Evolutionary conservation across 2,797 vertebrate genomes (phyloP).

Genomic region (Sebastes matsubarae): DNA sequence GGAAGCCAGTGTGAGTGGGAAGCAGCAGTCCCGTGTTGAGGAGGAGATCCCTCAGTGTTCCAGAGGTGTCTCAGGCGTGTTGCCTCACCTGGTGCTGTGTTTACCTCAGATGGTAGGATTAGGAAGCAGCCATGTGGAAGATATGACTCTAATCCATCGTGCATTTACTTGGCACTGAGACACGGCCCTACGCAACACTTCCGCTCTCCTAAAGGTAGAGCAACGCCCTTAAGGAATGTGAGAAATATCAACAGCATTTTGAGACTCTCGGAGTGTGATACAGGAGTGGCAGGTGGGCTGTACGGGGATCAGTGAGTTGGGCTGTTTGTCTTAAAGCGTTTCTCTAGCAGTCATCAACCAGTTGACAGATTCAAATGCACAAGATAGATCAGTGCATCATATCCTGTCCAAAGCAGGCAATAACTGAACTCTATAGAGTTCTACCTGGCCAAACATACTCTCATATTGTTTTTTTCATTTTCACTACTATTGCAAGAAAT

Average conservation of each 20-base stretch:
- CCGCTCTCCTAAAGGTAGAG: conserved; percentile 54
- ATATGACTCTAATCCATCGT: conserved; percentile 74
- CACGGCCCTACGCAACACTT: conserved; percentile 56
- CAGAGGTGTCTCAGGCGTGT: conserved; percentile 67
- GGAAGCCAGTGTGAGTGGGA: conserved; percentile 3
- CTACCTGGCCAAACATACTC: not conserved
- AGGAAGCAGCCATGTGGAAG: conserved; percentile 75
- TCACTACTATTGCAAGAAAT: too few relatives aligned
- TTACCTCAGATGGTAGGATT: conserved; percentile 82
- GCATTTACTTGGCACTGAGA: conserved; percentile 72
- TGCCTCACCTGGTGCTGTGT: conserved; percentile 78
- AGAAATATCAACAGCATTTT: conserved; percentile 56
- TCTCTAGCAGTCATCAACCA: not conserved
- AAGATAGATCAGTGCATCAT: not conserved
- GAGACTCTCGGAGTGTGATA: conserved; percentile 13
- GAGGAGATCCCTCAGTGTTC: conserved; percentile 60
- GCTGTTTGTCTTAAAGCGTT: not conserved
- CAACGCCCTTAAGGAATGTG: conserved; percentile 52
- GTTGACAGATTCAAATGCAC: not conserved
- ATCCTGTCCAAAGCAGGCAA: not conserved
- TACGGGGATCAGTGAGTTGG: not conserved
- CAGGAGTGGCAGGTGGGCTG: conserved; percentile 16
- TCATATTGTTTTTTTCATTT: not conserved
- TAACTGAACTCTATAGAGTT: not conserved
- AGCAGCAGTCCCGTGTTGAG: conserved; percentile 22